Evolutionary conservation across 2,888 invertebrate genomes (phyloP).

Genomic region (Xestoiulus laeticollis): DNA sequence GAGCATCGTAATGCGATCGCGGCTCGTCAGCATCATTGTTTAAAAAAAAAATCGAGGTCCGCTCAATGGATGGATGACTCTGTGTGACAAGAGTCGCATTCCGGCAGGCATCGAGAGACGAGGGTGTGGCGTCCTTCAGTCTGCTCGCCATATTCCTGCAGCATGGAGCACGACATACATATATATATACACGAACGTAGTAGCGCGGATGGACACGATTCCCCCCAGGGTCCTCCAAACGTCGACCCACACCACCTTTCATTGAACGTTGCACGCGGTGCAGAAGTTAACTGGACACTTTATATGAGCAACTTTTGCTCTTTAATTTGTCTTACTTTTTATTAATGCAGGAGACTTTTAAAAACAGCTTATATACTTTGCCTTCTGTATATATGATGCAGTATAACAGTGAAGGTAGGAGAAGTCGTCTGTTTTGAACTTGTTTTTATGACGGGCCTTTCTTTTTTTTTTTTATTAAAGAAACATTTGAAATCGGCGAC

Average conservation of each 20-base stretch:
- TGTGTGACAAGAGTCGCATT: slow-evolving; percentile 21
- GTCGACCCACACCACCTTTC: neutral
- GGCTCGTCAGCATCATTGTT: slow-evolving; percentile 34
- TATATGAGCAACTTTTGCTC: neutral
- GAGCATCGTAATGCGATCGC: slow-evolving; percentile 7
- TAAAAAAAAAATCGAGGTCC: neutral
- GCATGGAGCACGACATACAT: neutral
- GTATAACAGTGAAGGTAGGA: no score
- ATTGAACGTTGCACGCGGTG: neutral
- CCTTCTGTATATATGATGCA: no score
- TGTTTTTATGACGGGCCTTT: neutral
- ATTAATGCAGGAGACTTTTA: neutral
- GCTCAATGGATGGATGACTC: slow-evolving; percentile 14
- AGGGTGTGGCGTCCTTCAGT: slow-evolving; percentile 23
- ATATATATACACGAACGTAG: neutral
- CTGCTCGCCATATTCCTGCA: neutral
- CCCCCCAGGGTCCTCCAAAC: neutral
- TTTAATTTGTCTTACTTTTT: neutral
- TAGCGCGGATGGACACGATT: neutral
- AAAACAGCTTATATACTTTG: neutral
- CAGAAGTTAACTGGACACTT: neutral
- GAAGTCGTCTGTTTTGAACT: slow-evolving; percentile 1
- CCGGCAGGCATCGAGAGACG: neutral
- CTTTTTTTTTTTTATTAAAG: neutral
- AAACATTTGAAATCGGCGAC: neutral